phyloP scores from a whole-genome alignment of 2,797 vertebrate genomes.

The Eospalax fontanierii region DNA sequence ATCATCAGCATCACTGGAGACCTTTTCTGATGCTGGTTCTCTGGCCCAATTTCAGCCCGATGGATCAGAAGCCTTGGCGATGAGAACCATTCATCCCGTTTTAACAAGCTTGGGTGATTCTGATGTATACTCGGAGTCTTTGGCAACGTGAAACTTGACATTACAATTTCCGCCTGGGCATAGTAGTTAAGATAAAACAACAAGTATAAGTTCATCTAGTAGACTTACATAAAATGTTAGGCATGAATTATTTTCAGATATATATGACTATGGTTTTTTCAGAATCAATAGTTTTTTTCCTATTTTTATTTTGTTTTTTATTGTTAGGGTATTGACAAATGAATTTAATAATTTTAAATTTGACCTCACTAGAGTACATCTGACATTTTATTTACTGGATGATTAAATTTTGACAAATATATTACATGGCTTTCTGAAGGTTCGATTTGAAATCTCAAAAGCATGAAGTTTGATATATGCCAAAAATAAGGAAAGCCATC shows the following conservation, averaged over 20 bases:
- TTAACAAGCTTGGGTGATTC: not conserved
- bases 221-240: not conserved
- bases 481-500: not conserved
- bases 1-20: not conserved
- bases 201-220: not conserved
- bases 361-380: not conserved
- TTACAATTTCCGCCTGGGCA: not conserved
- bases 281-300: slow-evolving; percentile 23
- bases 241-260: not conserved
- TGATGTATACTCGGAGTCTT: not conserved
- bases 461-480: not conserved
- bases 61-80: not conserved
- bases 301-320: not conserved
- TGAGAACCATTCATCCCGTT: not conserved
- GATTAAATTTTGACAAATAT: slow-evolving; percentile 36
- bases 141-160: not conserved
- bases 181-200: not conserved
- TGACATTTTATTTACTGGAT: slow-evolving; percentile 20
- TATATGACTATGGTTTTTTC: not conserved
- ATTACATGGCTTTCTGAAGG: slow-evolving; percentile 11
- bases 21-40: not conserved
- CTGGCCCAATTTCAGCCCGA: not conserved
- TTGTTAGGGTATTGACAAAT: not conserved
- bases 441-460: slow-evolving; percentile 52
- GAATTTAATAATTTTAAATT: slow-evolving; percentile 33